These are phyloP conservation scores for Carollia perspicillata DNA, from an alignment of 2,113 vertebrate species.

Conservation along the genomic window DNA sequence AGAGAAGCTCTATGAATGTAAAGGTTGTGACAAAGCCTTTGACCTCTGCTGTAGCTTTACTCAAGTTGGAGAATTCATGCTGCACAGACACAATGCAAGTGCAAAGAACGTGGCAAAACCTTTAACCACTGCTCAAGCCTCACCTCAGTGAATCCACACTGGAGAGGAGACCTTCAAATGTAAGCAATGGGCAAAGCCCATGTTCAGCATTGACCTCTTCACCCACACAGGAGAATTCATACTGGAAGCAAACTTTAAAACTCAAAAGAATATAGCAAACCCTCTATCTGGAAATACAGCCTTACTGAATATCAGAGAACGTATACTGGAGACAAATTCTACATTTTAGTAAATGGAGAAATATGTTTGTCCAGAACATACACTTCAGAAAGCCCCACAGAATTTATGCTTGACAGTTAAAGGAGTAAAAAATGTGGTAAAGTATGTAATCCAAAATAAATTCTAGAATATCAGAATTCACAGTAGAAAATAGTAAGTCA, in stretches of 20 bases:
- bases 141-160: neutral
- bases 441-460: neutral
- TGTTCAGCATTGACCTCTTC: neutral
- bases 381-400: neutral
- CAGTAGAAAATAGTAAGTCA: neutral
- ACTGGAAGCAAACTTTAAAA: neutral
- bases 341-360: neutral
- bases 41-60: too few relatives aligned
- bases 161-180: neutral
- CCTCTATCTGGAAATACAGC: neutral
- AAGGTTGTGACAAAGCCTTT: neutral
- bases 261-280: neutral
- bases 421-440: neutral
- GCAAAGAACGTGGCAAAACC: neutral
- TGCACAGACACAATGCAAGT: neutral
- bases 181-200: neutral
- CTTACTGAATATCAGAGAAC: neutral
- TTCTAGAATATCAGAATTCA: neutral
- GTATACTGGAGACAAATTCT: neutral
- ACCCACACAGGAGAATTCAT: neutral
- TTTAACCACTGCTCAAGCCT: neutral
- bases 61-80: neutral
- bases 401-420: neutral
- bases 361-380: neutral
- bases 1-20: neutral